Evolutionary conservation across 2,797 vertebrate species (phyloP).

Genomic region (Monodelphis domestica): DNA sequence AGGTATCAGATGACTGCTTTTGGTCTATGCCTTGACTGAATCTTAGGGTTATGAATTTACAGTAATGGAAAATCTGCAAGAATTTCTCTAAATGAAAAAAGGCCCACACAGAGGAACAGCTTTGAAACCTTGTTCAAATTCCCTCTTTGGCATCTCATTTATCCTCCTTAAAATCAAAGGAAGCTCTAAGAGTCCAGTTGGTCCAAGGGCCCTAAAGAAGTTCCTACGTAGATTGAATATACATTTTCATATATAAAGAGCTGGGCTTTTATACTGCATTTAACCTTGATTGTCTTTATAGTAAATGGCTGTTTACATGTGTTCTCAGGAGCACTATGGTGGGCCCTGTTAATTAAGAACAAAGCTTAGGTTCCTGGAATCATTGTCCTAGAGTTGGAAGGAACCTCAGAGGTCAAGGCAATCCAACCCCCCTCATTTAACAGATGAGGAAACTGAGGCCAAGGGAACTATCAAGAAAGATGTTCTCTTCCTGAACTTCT

Average conservation of each 20-base stretch:
- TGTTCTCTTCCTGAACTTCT: background rate
- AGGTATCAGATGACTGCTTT: background rate
- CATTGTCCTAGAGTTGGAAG: background rate
- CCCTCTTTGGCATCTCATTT: background rate
- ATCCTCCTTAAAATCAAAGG: background rate
- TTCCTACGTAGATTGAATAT: background rate
- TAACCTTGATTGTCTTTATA: background rate
- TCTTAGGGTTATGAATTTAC: background rate
- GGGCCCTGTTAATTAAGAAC: background rate
- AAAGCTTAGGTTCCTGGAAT: background rate
- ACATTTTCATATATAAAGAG: background rate
- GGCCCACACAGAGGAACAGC: background rate
- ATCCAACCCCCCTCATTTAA: background rate
- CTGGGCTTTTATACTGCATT: background rate
- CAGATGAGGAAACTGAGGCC: background rate
- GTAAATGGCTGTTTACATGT: background rate
- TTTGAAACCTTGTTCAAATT: background rate
- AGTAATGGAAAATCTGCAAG: background rate
- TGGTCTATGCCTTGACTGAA: background rate
- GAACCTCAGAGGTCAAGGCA: background rate
- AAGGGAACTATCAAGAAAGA: background rate
- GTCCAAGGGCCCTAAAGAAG: background rate
- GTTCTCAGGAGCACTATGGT: background rate
- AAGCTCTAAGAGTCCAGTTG: background rate
- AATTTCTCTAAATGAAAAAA: background rate